Evolutionary conservation across 2,888 invertebrate genomes (phyloP), one percentile per base, ranked within the genome.

Genomic region (Kuschelorhynchus macadamiae): DNA sequence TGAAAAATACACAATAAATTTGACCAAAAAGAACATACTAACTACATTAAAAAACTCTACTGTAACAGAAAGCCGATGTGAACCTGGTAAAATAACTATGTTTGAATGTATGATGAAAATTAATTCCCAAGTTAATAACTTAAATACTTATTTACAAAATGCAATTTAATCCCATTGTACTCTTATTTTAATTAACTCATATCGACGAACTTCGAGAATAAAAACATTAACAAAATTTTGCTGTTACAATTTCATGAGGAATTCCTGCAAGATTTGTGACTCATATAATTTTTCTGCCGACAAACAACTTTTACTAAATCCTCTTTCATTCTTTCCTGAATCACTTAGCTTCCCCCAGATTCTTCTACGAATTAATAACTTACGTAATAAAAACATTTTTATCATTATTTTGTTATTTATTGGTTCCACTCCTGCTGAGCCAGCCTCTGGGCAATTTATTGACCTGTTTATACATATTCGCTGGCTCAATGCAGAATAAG

Each of bases 381-480:
- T 52, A 20, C 20, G 56, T 56, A 56, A 67, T 67, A 67, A 67
- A 66, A 67, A 47, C 47, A 9, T 50, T n/a, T 61, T 67, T 67
- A 56, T 56, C 20, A 57, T 56, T 47, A 61, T 61, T 50, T 61
- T 52, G 52, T 61, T 61, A 52, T 52, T 61, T 41, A 41, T 65
- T 65, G 50, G 57, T 65, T 47, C 42, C 49, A 17, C 25, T 56
- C 50, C 52, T 57, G 57, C 52, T 65, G 44, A 65, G 42, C 21
- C 12, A 36, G 59, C 21, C 59, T 32, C 47, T 41, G 50, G 44
- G 57, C 56, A 44, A n/a, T 32, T 14, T 20, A 17, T 46, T 55
- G 42, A 49, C 50, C 44, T 25, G 11, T 9, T 17, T 25, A 44
- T 18, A 30, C 20, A 33, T 56, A 56, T 56, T 44, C 56, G 56